These are phyloP conservation scores for Molossus alvarezi DNA, from an alignment of 2,797 vertebrate genomes.

Conservation along the genomic window DNA sequence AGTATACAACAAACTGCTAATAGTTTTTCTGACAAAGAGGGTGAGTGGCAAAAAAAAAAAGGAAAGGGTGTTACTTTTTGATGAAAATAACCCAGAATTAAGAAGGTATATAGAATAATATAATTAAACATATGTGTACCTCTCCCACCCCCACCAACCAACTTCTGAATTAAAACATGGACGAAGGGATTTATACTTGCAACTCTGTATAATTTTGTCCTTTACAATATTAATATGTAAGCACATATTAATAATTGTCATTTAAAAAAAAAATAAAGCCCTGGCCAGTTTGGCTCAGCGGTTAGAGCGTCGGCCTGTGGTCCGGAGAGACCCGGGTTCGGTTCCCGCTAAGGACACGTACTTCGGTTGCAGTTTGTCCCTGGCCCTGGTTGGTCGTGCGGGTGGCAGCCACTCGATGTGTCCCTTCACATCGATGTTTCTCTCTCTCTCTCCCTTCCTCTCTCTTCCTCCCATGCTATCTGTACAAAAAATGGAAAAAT, in stretches of 20 bases:
- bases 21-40: not conserved
- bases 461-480: no score
- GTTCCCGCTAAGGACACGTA: no score
- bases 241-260: not conserved
- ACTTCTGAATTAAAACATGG: not conserved
- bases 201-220: not conserved
- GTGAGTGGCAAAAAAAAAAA: not conserved
- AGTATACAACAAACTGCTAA: not conserved
- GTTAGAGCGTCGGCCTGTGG: no score
- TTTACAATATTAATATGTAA: not conserved
- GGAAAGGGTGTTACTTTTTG: slow-evolving; percentile 2
- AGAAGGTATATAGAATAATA: not conserved
- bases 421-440: no score
- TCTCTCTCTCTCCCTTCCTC: no score
- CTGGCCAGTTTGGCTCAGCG: no score
- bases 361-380: no score
- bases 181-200: not conserved
- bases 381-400: no score
- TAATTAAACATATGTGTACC: not conserved
- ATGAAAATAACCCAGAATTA: not conserved
- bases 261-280: no score
- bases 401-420: no score
- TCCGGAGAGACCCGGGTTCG: no score
- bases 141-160: not conserved
- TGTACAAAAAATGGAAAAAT: no score